Conservation (phyloP, 1,140 invertebrate species). For the Bradysia coprophila region DNA sequence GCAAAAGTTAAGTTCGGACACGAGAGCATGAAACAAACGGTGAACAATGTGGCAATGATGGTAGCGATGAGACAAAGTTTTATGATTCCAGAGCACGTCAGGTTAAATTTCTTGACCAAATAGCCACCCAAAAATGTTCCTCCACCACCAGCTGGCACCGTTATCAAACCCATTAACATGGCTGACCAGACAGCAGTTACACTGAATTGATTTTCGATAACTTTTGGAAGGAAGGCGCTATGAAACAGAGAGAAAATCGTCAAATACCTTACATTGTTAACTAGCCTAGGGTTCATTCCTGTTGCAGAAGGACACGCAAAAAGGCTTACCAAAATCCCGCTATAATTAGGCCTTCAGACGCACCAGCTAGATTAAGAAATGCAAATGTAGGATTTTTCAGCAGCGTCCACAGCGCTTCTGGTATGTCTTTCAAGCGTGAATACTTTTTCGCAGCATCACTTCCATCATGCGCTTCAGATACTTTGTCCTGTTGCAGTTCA, state of each 20-base stretch:
- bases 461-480: constrained; percentile 41
- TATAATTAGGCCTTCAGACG: constrained; percentile 56
- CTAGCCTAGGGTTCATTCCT: too few relatives aligned
- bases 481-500: constrained; percentile 41
- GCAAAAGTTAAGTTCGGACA: constrained; percentile 56
- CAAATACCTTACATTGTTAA: too few relatives aligned
- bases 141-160: constrained; percentile 51
- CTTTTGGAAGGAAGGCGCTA: constrained; percentile 67
- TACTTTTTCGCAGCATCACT: constrained; percentile 27
- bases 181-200: constrained; percentile 52
- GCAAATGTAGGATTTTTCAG: constrained; percentile 62
- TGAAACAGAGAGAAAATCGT: too few relatives aligned
- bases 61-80: constrained; percentile 48
- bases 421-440: constrained; percentile 41
- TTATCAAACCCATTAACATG: constrained; percentile 55
- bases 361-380: constrained; percentile 58
- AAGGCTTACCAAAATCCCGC: too few relatives aligned
- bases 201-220: constrained; percentile 69
- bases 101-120: constrained; percentile 49
- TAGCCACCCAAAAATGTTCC: constrained; percentile 68
- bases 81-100: constrained; percentile 56
- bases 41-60: constrained; percentile 34
- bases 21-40: constrained; percentile 46
- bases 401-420: constrained; percentile 40
- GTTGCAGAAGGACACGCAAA: too few relatives aligned